Percentiles rank a stretch among this genome's conserved stretches.
These are phyloP conservation scores for Tethea ocularis DNA, from an alignment of 2,888 invertebrate species.

Conservation along the genomic window DNA sequence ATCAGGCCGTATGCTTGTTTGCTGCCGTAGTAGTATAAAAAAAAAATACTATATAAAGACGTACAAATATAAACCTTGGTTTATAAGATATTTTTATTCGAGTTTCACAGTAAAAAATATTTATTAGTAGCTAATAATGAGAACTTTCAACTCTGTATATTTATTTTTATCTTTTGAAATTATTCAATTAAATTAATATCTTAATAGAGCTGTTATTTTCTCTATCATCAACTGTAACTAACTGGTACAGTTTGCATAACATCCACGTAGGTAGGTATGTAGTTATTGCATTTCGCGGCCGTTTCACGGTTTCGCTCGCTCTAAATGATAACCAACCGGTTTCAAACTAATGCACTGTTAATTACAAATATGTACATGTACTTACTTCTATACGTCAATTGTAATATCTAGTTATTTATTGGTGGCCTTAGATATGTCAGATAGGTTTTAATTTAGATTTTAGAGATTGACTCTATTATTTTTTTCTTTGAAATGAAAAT, in stretches of 20 bases:
- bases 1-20: too few relatives aligned
- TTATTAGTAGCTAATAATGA: too few relatives aligned
- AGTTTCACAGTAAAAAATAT: too few relatives aligned
- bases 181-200: not conserved
- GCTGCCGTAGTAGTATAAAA: too few relatives aligned
- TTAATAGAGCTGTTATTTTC: not conserved
- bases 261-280: slow-evolving; percentile 6
- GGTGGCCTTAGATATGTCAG: not conserved
- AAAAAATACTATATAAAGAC: too few relatives aligned
- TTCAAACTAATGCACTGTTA: slow-evolving; percentile 10
- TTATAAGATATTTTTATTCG: too few relatives aligned
- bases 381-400: slow-evolving; percentile 5
- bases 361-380: slow-evolving; percentile 4
- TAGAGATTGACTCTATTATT: too few relatives aligned
- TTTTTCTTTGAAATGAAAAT: too few relatives aligned
- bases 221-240: not conserved
- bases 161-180: not conserved
- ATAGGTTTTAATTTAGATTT: not conserved
- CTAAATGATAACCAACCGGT: slow-evolving; percentile 28
- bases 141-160: too few relatives aligned
- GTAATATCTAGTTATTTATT: not conserved
- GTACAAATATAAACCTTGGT: too few relatives aligned
- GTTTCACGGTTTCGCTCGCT: slow-evolving; percentile 35
- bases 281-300: slow-evolving; percentile 26
- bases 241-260: slow-evolving; percentile 23